phyloP scores from a whole-genome alignment of 2,888 invertebrate genomes.

The Drosophila austrosaltans region DNA sequence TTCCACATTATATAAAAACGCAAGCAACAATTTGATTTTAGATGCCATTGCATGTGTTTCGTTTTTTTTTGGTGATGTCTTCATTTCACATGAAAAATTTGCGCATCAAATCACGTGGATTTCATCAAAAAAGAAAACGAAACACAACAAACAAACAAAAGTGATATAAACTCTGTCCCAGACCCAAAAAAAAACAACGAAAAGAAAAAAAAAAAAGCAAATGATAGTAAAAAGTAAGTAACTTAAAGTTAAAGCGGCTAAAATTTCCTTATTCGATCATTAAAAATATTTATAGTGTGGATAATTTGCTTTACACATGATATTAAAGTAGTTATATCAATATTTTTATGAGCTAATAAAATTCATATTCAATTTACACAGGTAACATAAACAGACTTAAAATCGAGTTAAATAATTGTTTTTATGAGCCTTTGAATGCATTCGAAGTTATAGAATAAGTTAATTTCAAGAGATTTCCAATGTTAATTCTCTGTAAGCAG shows the following conservation, averaged over 20 bases:
- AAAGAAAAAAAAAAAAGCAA: neutral
- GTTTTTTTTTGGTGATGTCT: constrained; percentile 37
- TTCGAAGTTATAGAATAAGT: no score
- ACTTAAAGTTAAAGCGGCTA: constrained; percentile 41
- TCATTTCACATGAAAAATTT: constrained; percentile 27
- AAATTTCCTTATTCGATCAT: constrained; percentile 63
- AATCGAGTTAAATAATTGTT: neutral
- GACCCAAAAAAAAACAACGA: constrained; percentile 24
- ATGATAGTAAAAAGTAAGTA: neutral
- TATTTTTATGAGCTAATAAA: constrained; percentile 17
- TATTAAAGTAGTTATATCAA: constrained; percentile 54
- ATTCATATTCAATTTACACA: neutral
- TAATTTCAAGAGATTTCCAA: no score
- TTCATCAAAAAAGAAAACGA: constrained; percentile 14
- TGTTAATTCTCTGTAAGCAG: no score
- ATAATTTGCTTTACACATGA: constrained; percentile 60
- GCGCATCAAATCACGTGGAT: constrained; percentile 17
- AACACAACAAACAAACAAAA: constrained; percentile 20
- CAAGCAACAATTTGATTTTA: constrained; percentile 51
- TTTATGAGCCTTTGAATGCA: no score
- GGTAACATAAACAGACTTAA: neutral
- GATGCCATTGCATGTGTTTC: constrained; percentile 49
- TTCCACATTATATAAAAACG: constrained; percentile 69
- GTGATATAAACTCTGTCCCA: constrained; percentile 3
- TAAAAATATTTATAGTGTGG: constrained; percentile 52